Evolutionary conservation across 2,797 vertebrate genomes (phyloP), one percentile per base, ranked within the genome.

Genomic region (Coccyzus lansbergi): DNA sequence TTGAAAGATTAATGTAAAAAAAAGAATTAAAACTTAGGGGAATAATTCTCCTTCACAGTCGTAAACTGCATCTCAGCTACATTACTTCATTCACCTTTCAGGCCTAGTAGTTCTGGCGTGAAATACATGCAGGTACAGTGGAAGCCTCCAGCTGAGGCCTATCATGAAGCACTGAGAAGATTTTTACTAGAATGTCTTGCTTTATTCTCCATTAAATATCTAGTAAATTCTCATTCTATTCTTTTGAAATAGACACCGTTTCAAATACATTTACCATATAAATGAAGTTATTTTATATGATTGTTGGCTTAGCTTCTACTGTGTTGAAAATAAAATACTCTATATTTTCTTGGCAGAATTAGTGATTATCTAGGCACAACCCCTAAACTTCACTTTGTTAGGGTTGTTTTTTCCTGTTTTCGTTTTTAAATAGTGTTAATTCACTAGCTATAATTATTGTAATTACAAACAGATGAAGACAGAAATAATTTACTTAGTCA

Each of bases 391-490:
- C 40, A 65, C 60, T 92, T 90, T 89, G 11, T 38, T 77, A 63
- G 24, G 17, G 29, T 31, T 84, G 7, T 1, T 51, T 83, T 91
- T 93, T 80, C 44, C 60, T 92, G 42, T 80, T 93, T 92, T 86
- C n/a, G 78, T 86, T 95, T 95, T 94, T 83, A 91, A 88, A 78
- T 29, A 55, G 26, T 85, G 36, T 68, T 38, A 88, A 87, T 72
- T 72, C 72, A 84, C 81, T 88, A 92, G 86, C 64, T 75, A 53
- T 48, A 88, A 71, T 83, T 74, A 59, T 46, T 81, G 7, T 40
- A 51, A 83, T 81, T 65, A 16, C 16, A 90, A 86, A 64, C 42
- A 95, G 59, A 92, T 88, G 24, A 94, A 10, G 36, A 71, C 2
- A 70, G 8, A 90, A 86, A 59, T 36, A 51, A 9, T 31, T 60